Evolutionary conservation across 2,888 invertebrate genomes (phyloP).

Genomic region (Hypomecis atomaria): DNA sequence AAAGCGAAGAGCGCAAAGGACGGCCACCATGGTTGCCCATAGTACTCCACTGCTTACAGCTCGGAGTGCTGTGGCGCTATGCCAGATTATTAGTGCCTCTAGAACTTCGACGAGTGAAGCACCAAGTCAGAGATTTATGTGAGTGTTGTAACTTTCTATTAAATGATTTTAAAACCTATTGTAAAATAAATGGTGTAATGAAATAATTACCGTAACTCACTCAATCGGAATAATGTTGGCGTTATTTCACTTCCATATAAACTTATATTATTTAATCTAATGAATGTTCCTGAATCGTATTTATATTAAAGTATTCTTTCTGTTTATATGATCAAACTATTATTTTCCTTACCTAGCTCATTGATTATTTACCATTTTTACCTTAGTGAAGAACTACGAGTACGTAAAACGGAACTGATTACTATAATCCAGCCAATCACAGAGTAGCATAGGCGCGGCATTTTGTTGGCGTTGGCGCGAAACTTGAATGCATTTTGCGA

Average conservation of each 20-base stretch:
- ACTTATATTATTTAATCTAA: no score
- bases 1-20: conserved; percentile 71
- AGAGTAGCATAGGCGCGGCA: not conserved
- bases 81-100: conserved; percentile 93
- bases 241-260: no score
- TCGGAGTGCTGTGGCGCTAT: conserved; percentile 92
- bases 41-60: conserved; percentile 87
- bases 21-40: conserved; percentile 82
- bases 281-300: no score
- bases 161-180: no score
- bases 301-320: no score
- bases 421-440: not conserved
- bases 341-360: no score
- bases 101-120: conserved; percentile 91
- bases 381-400: no score
- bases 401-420: conserved; percentile 9
- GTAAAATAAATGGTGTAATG: no score
- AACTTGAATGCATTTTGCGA: not conserved
- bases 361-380: no score
- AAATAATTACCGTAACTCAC: no score
- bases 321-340: no score
- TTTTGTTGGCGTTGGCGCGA: not conserved
- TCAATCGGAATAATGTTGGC: no score
- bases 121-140: conserved; percentile 90
- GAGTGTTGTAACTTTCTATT: conserved; percentile 52